These are phyloP conservation scores for Sipunculus nudus DNA, from an alignment of 2,888 invertebrate species.

Conservation along the genomic window DNA sequence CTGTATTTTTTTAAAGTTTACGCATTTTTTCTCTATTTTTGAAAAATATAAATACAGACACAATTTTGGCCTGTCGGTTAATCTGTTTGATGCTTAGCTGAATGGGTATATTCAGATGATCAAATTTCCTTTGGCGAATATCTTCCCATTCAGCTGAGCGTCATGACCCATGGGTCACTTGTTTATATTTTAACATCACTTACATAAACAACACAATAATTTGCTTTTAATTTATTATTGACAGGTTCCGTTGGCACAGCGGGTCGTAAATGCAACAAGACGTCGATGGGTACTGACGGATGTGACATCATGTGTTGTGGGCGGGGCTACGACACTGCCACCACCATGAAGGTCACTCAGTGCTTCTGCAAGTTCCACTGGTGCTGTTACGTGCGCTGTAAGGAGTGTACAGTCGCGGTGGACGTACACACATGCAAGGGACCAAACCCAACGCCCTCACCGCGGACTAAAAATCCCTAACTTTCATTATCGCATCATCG, in stretches of 20 bases:
- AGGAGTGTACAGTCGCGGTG: constrained; percentile 74
- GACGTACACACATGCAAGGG: constrained; percentile 89
- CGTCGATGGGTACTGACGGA: constrained; percentile 68
- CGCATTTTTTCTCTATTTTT: no score
- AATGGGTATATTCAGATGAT: no score
- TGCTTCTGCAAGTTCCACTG: constrained; percentile 87
- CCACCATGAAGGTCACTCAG: constrained; percentile 74
- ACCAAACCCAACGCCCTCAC: constrained; percentile 33
- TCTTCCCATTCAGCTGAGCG: no score
- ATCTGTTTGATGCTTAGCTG: no score
- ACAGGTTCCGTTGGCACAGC: constrained; percentile 70
- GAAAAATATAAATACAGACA: no score
- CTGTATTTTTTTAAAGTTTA: no score
- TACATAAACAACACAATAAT: no score
- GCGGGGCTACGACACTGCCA: constrained; percentile 70
- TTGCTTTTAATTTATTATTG: constrained; percentile 13
- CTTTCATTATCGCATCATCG: no score
- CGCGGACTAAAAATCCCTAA: constrained; percentile 2
- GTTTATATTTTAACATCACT: no score
- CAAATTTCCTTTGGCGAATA: no score
- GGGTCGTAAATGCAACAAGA: constrained; percentile 70
- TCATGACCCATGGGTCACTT: no score
- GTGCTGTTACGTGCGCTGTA: constrained; percentile 87
- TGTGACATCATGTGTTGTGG: constrained; percentile 71
- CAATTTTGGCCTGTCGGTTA: no score